Evolutionary conservation across 2,888 invertebrate species (phyloP).

Genomic region (Drymonia ruficornis): DNA sequence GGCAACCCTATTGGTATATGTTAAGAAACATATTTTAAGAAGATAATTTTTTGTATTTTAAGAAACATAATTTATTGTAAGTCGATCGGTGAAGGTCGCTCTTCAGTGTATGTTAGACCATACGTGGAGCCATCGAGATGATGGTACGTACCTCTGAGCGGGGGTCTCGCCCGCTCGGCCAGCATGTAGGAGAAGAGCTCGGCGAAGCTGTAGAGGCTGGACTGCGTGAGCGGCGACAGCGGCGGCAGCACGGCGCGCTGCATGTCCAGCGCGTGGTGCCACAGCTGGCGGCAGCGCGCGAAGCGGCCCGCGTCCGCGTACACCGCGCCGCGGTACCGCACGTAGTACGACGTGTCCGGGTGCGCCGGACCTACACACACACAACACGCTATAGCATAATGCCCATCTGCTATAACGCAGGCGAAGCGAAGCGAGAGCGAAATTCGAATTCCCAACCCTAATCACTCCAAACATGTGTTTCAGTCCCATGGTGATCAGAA

Average conservation of each 20-base stretch:
- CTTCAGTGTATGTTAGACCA: no score
- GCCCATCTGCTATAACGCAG: no score
- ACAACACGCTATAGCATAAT: not conserved
- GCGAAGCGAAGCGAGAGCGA: no score
- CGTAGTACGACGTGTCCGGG: conserved; percentile 98
- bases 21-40: no score
- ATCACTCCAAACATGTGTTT: no score
- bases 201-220: conserved; percentile 96
- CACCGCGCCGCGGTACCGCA: conserved; percentile 95
- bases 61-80: no score
- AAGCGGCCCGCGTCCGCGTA: conserved; percentile 98
- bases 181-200: conserved; percentile 98
- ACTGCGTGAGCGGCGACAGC: conserved; percentile 97
- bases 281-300: conserved; percentile 95
- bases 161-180: conserved; percentile 91
- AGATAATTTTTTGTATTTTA: no score
- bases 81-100: no score
- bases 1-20: no score
- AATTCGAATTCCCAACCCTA: no score
- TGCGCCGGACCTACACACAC: conserved; percentile 90
- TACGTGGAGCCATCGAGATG: no score
- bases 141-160: conserved; percentile 81
- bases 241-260: conserved; percentile 97
- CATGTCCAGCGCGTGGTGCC: conserved; percentile 99
- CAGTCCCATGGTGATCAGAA: no score